These are phyloP conservation scores for Ptychoptera albimana DNA, from an alignment of 2,888 invertebrate species.

Conservation along the genomic window DNA sequence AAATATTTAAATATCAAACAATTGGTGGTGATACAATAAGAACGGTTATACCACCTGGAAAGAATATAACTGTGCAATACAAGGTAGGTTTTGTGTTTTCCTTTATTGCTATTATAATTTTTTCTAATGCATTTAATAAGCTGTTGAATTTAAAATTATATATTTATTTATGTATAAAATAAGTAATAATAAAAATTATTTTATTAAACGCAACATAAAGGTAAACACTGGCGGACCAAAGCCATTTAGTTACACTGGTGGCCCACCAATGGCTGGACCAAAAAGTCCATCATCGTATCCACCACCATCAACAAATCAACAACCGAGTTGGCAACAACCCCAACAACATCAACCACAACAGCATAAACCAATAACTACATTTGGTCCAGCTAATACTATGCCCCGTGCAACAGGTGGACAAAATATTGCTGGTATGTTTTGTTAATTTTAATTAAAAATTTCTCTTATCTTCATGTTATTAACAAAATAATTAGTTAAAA, in stretches of 20 bases:
- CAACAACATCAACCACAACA: constrained; percentile 4
- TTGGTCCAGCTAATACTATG: constrained; percentile 25
- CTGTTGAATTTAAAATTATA: background rate
- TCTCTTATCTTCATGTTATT: too few relatives aligned
- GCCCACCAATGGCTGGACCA: constrained; percentile 12
- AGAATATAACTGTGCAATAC: constrained; percentile 17
- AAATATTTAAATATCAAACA: constrained; percentile 28
- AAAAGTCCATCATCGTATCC: constrained; percentile 21
- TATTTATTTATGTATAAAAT: too few relatives aligned
- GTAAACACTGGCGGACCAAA: constrained; percentile 23
- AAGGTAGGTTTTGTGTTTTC: background rate
- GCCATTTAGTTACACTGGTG: constrained; percentile 21
- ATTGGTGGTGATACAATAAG: constrained; percentile 29
- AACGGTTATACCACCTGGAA: constrained; percentile 30
- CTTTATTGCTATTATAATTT: too few relatives aligned
- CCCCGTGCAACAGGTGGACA: constrained; percentile 21
- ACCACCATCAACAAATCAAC: constrained; percentile 15
- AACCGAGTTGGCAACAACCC: constrained; percentile 9
- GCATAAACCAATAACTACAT: constrained; percentile 10
- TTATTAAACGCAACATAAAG: constrained; percentile 13
- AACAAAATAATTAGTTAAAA: too few relatives aligned
- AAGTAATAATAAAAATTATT: constrained; percentile 1
- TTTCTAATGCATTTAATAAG: background rate
- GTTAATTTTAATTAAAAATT: constrained; percentile 1
- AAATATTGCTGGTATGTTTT: constrained; percentile 26